Base-by-base conservation (phyloP, 1,140 invertebrate genomes). In the Agrilus planipennis region DNA sequence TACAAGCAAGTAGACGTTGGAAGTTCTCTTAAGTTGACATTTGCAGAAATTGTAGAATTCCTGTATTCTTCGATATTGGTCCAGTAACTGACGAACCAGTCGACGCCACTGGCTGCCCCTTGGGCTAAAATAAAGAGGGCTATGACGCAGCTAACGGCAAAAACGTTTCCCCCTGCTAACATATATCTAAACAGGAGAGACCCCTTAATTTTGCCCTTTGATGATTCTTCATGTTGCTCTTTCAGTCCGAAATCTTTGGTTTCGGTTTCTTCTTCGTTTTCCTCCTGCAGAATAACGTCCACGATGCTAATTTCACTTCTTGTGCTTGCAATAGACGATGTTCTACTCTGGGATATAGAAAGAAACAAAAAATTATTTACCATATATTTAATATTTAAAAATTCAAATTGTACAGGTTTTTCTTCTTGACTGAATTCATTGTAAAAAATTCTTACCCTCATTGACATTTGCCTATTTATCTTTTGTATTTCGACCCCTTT, bases 61-160 rank as follows among this genome's bases (percentile, higher is more conserved):
- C 36, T 38, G 7, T 19, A 21, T 38, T 61, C 55, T 44, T 60
- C 56, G n/a, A 58, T 41, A 34, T 54, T 55, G 0, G 69, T 71
- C 88, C 86, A 90, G 41, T 73, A 79, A 44, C 80, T 79, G 0
- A 88, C 64, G 74, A 85, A 90, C 54, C 77, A 90, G 55, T 92
- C 86, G 4, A 73, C 72, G 1, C 73, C 72, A 42, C 78, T 83
- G 22, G 76, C 82, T 0, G 71, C 59, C 0, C 71, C 59, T 64
- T 89, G 84, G 0, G 82, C 75, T 1, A 84, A 11, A 1, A 85
- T 11, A 49, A 81, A 70, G 0, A 76, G 42, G 0, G 77, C 29
- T 0, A 76, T 31, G 15, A 87, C 67, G 1, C 75, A 42, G 0
- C 68, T 32, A 0, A 86, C 65, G 9, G 73, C 55, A 14, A 67